Evolutionary conservation across 2,113 vertebrate genomes (phyloP).

Genomic region (Microcebus ravelobensis): DNA sequence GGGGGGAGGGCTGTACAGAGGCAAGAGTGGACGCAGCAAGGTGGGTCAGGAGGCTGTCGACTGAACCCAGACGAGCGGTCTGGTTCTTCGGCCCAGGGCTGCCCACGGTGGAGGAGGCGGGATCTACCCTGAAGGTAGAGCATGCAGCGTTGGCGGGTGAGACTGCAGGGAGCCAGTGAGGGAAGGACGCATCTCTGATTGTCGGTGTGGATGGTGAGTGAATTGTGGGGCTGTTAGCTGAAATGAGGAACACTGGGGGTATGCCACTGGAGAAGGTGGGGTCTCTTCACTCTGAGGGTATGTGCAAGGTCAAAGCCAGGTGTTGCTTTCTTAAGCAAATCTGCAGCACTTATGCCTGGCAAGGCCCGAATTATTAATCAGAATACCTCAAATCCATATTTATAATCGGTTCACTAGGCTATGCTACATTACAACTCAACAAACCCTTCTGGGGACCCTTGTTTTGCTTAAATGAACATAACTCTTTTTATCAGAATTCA

Average conservation of each 20-base stretch:
- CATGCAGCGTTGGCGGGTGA: background rate
- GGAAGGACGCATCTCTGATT: background rate
- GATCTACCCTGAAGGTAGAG: background rate
- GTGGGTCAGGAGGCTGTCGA: background rate
- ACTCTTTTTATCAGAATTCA: slow-evolving; percentile 65
- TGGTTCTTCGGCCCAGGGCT: background rate
- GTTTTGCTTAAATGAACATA: slow-evolving; percentile 64
- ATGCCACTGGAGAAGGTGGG: background rate
- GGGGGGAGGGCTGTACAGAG: background rate
- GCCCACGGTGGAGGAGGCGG: background rate
- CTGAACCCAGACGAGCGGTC: background rate
- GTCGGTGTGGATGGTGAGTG: background rate
- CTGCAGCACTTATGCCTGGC: background rate
- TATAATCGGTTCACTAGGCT: background rate
- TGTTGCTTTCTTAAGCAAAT: background rate
- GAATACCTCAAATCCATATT: background rate
- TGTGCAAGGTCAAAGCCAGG: background rate
- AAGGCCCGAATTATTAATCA: background rate
- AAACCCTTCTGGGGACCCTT: background rate
- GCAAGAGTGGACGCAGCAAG: background rate
- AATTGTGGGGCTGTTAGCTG: background rate
- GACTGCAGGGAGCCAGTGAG: background rate
- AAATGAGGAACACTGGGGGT: background rate
- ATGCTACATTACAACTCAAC: background rate
- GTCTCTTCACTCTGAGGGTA: background rate